phyloP scores from a whole-genome alignment of 2,113 vertebrate genomes.

The Tenrec ecaudatus region DNA sequence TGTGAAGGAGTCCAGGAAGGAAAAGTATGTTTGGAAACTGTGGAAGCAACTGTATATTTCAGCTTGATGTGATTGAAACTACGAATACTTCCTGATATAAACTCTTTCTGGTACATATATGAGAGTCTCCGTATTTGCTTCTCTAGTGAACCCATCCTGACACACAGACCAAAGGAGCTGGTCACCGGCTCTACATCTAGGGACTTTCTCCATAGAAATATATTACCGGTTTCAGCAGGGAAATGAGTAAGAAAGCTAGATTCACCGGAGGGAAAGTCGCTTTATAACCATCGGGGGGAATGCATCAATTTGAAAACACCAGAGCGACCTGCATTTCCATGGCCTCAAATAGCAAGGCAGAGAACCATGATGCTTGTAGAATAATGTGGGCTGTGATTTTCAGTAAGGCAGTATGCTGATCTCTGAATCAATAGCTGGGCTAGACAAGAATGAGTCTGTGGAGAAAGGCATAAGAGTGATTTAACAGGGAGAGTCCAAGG shows the following conservation, averaged over 20 bases:
- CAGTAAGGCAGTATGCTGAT: not conserved
- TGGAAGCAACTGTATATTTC: no score
- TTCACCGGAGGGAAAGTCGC: constrained; percentile 26
- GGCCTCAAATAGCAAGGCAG: not conserved
- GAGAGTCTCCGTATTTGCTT: no score
- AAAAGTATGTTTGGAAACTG: no score
- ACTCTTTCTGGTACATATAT: no score
- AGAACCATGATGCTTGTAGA: not conserved
- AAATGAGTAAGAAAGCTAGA: constrained; percentile 12
- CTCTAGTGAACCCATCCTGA: no score
- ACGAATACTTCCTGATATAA: no score
- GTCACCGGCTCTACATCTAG: not conserved
- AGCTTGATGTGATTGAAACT: no score
- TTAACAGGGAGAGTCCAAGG: not conserved
- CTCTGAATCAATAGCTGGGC: not conserved
- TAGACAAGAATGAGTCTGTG: not conserved
- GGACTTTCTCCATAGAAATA: not conserved
- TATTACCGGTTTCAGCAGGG: not conserved
- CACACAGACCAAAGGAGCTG: no score
- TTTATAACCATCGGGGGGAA: not conserved
- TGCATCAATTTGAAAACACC: constrained; percentile 5
- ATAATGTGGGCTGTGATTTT: not conserved
- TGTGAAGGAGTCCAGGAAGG: no score
- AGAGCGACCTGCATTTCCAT: not conserved
- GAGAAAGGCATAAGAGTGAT: not conserved